Percentiles rank a stretch among this genome's conserved stretches.
These are phyloP conservation scores for Drosophila yakuba DNA, from an alignment of 1,140 invertebrate genomes.

Conservation along the genomic window DNA sequence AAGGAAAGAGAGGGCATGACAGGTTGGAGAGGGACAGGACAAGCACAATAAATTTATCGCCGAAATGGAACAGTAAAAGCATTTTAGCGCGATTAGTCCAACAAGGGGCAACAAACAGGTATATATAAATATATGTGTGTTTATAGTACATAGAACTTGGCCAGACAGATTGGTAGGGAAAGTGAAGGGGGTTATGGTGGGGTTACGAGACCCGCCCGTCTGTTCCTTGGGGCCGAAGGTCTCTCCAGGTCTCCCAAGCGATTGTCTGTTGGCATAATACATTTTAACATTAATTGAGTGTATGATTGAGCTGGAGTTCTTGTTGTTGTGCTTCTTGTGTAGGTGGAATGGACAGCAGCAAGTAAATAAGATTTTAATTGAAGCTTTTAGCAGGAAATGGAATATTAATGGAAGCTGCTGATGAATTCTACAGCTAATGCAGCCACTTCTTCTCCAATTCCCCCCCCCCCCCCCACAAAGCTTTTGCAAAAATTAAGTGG, in stretches of 20 bases:
- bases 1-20: not conserved
- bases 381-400: conserved; percentile 74
- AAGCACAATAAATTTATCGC: conserved; percentile 45
- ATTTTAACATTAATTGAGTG: conserved; percentile 56
- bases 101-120: conserved; percentile 16
- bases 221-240: conserved; percentile 4
- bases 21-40: not conserved
- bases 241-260: conserved; percentile 23
- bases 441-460: not conserved
- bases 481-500: not conserved
- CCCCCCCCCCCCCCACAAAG: not conserved
- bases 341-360: conserved; percentile 19
- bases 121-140: not conserved
- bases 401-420: conserved; percentile 65
- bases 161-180: conserved; percentile 15
- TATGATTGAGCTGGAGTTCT: conserved; percentile 33
- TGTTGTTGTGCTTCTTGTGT: conserved; percentile 5
- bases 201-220: conserved; percentile 31
- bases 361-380: conserved; percentile 72
- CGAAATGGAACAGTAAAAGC: conserved; percentile 62
- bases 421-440: conserved; percentile 37
- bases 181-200: not conserved
- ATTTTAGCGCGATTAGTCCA: conserved; percentile 67
- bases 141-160: conserved; percentile 14
- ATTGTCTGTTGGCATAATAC: conserved; percentile 40